Evolutionary conservation across 2,113 vertebrate species (phyloP).

Genomic region (Chaetura pelagica): DNA sequence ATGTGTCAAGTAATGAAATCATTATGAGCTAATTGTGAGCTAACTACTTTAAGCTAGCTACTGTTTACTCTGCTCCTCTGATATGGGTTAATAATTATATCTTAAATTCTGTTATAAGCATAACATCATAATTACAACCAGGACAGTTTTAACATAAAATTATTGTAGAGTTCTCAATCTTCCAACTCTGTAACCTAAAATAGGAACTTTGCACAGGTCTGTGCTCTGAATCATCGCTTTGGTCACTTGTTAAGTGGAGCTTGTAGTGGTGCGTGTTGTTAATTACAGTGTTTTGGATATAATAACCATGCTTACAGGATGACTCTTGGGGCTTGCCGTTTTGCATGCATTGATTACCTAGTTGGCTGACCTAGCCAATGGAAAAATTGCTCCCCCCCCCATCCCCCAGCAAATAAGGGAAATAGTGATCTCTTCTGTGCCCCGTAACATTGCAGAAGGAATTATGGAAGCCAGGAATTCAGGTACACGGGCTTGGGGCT

Average conservation of each 20-base stretch:
- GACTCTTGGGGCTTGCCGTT: background rate
- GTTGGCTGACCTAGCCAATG: background rate
- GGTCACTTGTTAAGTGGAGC: background rate
- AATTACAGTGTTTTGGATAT: conserved; percentile 6
- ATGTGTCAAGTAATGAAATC: conserved; percentile 45
- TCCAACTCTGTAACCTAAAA: background rate
- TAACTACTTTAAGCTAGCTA: conserved; percentile 34
- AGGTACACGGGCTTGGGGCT: accelerated
- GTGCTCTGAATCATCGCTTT: conserved; percentile 14
- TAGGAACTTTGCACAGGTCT: background rate
- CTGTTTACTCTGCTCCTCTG: conserved; percentile 8
- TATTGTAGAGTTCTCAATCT: background rate
- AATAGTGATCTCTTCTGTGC: background rate
- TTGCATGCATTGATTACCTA: background rate
- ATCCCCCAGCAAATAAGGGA: background rate
- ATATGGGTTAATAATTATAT: conserved; percentile 6
- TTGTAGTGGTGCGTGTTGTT: background rate
- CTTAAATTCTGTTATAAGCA: conserved; percentile 9
- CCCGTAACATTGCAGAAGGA: background rate
- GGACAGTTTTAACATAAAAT: background rate
- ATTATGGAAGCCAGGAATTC: background rate
- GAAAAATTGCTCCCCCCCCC: background rate
- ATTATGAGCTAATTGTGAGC: conserved; percentile 37
- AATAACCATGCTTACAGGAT: conserved; percentile 24
- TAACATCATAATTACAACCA: conserved; percentile 18